phyloP scores from a whole-genome alignment of 2,113 vertebrate species.

The Sapayoa aenigma region DNA sequence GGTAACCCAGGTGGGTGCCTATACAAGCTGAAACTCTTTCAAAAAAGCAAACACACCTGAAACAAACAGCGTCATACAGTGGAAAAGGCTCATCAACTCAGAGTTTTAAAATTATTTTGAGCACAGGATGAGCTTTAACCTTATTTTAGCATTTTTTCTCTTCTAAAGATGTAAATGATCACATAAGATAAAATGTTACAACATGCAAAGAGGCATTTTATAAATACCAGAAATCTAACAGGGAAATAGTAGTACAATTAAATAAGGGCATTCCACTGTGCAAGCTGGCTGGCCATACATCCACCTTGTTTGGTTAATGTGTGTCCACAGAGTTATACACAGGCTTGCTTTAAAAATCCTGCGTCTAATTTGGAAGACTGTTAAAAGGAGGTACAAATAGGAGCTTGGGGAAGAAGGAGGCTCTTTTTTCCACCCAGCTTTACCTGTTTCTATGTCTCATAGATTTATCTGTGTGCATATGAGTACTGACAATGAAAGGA shows the following conservation, averaged over 20 bases:
- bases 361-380: background rate
- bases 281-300: background rate
- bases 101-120: background rate
- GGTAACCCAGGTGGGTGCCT: background rate
- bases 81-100: background rate
- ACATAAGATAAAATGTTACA: background rate
- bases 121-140: background rate
- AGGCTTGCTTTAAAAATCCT: background rate
- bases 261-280: background rate
- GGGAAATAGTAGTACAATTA: background rate
- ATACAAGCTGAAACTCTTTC: background rate
- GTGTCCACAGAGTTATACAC: background rate
- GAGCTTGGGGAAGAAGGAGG: background rate
- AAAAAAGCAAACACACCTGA: background rate
- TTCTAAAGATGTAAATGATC: background rate
- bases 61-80: background rate
- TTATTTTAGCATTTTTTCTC: conserved; percentile 7
- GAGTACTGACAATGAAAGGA: background rate
- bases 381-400: background rate
- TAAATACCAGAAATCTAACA: background rate
- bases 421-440: background rate
- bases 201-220: conserved; percentile 5
- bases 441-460: background rate
- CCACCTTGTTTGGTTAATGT: background rate
- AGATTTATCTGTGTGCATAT: background rate